A percentile compares a stretch with the other conserved stretches of the same genome.
Evolutionary conservation across 2,888 invertebrate species (phyloP).

Genomic region (Seira musarum): DNA sequence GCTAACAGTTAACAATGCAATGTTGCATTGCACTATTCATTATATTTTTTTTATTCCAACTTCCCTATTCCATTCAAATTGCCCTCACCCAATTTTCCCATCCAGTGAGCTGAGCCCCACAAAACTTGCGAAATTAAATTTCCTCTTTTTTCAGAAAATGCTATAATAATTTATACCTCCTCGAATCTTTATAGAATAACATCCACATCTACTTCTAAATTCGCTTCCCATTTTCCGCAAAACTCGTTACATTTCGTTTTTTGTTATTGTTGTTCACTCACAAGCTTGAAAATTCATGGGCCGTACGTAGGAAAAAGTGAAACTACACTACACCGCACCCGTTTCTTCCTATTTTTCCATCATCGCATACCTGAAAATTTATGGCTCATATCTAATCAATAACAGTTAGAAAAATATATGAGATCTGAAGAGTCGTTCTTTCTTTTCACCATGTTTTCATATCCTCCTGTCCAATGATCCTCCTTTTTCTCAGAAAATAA

Average conservation of each 20-base stretch:
- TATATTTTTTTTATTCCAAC: neutral
- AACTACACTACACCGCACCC: neutral
- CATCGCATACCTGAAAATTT: constrained; percentile 57
- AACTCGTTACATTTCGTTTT: neutral
- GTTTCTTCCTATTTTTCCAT: constrained; percentile 19
- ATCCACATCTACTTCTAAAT: neutral
- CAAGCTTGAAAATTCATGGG: constrained; percentile 29
- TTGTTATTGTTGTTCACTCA: constrained; percentile 12
- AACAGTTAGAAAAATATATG: constrained; percentile 54
- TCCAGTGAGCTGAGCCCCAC: constrained; percentile 27
- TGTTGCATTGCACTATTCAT: no score
- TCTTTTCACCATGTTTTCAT: constrained; percentile 51
- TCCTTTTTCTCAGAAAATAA: neutral
- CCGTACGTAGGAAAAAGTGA: neutral
- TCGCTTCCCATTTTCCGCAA: constrained; percentile 10
- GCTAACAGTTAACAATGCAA: no score
- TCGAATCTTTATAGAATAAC: constrained; percentile 21
- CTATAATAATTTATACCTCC: neutral
- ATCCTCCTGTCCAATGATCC: constrained; percentile 24
- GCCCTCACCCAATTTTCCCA: constrained; percentile 49
- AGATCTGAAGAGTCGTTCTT: constrained; percentile 26
- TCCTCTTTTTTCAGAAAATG: constrained; percentile 10
- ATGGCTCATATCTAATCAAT: constrained; percentile 62
- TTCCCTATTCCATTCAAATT: no score
- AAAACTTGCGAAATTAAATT: neutral